A percentile compares a stretch with the other conserved stretches of the same genome.
phyloP scores from a whole-genome alignment of 2,888 invertebrate genomes.

The Patella pellucida region DNA sequence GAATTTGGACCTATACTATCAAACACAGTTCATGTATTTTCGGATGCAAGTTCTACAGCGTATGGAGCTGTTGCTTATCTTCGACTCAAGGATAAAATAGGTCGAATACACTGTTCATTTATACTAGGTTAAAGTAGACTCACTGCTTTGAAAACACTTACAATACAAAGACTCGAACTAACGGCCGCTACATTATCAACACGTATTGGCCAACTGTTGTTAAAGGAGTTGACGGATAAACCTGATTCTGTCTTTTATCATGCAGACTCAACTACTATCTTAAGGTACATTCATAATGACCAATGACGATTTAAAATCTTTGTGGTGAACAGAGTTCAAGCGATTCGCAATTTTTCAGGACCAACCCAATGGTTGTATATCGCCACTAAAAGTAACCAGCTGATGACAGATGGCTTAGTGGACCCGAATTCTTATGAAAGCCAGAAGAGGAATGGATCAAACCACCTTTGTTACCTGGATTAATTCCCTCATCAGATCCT shows the following conservation, averaged over 20 bases:
- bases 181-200: conserved; percentile 17
- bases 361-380: too few species aligned
- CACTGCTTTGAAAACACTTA: conserved; percentile 12
- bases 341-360: too few species aligned
- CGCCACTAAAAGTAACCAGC: too few species aligned
- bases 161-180: conserved; percentile 21
- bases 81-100: background rate
- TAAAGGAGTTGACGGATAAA: background rate
- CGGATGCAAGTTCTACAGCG: conserved; percentile 20
- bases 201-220: background rate
- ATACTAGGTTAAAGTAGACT: conserved; percentile 17
- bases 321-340: conserved; percentile 22
- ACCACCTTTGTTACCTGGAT: too few species aligned
- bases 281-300: conserved; percentile 14
- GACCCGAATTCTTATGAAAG: too few species aligned
- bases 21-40: conserved; percentile 18
- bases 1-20: conserved; percentile 21
- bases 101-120: conserved; percentile 17
- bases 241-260: background rate
- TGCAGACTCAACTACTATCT: conserved; percentile 8
- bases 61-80: too few species aligned
- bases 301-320: conserved; percentile 17
- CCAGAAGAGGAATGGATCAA: too few species aligned
- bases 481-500: too few species aligned
- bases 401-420: too few species aligned